Base-by-base conservation (phyloP, 1,140 invertebrate genomes). In the Sminthurinus signatus region DNA sequence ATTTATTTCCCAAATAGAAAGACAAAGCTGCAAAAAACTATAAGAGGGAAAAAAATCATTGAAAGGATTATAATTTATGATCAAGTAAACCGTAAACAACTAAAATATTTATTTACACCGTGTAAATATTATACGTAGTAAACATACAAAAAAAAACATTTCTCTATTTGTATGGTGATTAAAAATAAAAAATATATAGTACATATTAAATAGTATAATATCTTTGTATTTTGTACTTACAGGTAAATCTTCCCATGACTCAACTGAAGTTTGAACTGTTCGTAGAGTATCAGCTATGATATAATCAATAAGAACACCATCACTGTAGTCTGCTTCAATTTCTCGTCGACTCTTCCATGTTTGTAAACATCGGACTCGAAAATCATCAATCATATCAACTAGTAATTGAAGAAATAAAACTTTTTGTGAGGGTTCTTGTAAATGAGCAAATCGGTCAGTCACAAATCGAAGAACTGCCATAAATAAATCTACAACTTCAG, bases 401-500 rank as follows among this genome's bases (percentile, higher is more conserved):
- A 72, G 55, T 10, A 72, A 46, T 28, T 66, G 42, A 14, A 72
- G 17, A 58, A 72, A 72, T 19, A 64, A 52, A 27, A 67, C 43
- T 39, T 59, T 64, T 23, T 72, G 67, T 36, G 48, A 58, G 2
- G 60, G 67, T 43, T 69, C 64, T 19, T 64, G 28, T 17, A 72
- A 51, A 57, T 72, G 60, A 12, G 67, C 57, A 52, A 72, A 72
- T 39, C 70, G 56, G 32, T 67, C 67, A 5, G 50, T 65, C 4
- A 69, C 59, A 56, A 67, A 69, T 19, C 65, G 50, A n/a, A 67
- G 31, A 21, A 69, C 46, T 17, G 65, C 64, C 8, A 67, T 43
- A 42, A 72, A 72, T n/a, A 72, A 46, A 29, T 72, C 67, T 10
- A 52, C 58, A 43, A 72, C 68, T 67, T 72, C 70, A 23, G 64